A percentile compares a stretch with the other conserved stretches of the same genome.
Evolutionary conservation across 2,113 vertebrate species (phyloP).

Genomic region (Corythaixoides concolor): DNA sequence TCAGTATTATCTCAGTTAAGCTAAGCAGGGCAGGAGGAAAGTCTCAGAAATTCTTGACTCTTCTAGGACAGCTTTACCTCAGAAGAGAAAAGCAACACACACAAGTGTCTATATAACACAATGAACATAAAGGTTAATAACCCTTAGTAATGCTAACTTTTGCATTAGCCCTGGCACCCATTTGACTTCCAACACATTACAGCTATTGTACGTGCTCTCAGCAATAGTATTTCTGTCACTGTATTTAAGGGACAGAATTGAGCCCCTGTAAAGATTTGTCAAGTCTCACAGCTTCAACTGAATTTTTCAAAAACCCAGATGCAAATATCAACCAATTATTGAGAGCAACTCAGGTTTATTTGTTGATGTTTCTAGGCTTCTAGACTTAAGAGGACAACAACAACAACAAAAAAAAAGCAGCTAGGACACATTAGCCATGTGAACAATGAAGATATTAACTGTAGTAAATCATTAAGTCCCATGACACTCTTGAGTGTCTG

Average conservation of each 20-base stretch:
- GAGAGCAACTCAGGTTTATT: neutral
- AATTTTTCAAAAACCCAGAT: neutral
- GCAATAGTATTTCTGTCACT: neutral
- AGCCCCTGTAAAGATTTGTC: neutral
- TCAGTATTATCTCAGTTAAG: neutral
- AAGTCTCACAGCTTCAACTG: neutral
- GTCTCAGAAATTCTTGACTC: neutral
- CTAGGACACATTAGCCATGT: neutral
- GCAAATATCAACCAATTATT: neutral
- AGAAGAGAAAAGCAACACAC: neutral
- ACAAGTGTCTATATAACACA: neutral
- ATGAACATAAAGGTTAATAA: neutral
- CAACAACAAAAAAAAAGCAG: neutral
- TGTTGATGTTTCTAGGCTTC: neutral
- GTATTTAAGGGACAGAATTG: neutral
- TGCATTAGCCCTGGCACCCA: neutral
- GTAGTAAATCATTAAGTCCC: neutral
- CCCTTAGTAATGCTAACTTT: neutral
- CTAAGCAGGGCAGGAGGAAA: fast-evolving
- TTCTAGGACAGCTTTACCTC: neutral
- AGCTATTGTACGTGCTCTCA: neutral
- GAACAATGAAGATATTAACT: neutral
- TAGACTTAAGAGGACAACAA: neutral
- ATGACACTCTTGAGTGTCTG: neutral
- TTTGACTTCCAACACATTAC: neutral